Evolutionary conservation across 2,797 vertebrate genomes (phyloP).

Genomic region (Helarctos malayanus): DNA sequence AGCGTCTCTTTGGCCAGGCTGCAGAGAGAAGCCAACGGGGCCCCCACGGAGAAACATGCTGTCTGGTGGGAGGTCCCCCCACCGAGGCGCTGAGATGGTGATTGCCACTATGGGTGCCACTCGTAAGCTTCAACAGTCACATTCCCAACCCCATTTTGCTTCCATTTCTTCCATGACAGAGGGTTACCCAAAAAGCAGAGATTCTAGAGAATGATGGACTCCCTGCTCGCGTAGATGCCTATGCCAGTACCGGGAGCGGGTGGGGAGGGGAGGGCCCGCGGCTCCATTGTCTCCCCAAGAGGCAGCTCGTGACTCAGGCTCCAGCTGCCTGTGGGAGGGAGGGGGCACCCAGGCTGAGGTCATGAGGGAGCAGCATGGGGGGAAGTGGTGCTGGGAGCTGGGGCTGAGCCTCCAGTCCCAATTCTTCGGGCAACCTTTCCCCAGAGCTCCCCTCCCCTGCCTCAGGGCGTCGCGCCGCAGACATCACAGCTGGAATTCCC

Average conservation of each 20-base stretch:
- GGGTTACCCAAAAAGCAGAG: background rate
- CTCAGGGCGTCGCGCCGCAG: background rate
- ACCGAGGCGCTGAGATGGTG: background rate
- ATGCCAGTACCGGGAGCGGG: background rate
- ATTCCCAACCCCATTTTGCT: background rate
- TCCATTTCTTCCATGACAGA: background rate
- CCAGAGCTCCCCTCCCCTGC: background rate
- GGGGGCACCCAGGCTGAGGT: slow-evolving; percentile 64
- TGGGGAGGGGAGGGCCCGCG: slow-evolving; percentile 31
- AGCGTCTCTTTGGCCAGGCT: background rate
- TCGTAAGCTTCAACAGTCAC: background rate
- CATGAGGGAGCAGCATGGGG: background rate
- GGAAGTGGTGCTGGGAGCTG: background rate
- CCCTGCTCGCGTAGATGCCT: background rate
- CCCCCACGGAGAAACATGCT: background rate
- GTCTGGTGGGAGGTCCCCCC: too few species aligned
- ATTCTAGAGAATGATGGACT: background rate
- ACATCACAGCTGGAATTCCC: background rate
- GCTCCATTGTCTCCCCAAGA: slow-evolving; percentile 63
- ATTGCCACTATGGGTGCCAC: background rate
- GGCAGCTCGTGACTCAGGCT: slow-evolving; percentile 79
- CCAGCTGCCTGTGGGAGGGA: slow-evolving; percentile 80
- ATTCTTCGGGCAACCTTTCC: background rate
- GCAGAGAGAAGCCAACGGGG: background rate
- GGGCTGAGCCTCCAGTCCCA: background rate